Evolutionary conservation across 2,888 invertebrate species (phyloP).

Genomic region (Leucoma salicis): DNA sequence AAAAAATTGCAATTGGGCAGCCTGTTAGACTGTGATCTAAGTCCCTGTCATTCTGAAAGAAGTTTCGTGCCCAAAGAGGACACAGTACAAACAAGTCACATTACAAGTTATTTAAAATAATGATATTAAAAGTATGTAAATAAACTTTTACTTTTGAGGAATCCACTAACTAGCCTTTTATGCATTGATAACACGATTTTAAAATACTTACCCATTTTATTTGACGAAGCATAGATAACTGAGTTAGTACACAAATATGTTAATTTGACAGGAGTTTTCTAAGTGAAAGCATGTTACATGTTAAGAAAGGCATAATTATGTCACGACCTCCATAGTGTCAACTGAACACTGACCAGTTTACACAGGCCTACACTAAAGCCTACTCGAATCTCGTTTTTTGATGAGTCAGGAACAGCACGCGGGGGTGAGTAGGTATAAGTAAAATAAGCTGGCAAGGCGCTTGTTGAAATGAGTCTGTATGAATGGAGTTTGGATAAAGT

Average conservation of each 20-base stretch:
- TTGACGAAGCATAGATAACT: slow-evolving; percentile 17
- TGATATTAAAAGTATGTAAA: too few relatives aligned
- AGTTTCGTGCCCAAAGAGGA: too few relatives aligned
- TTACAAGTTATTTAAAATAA: too few relatives aligned
- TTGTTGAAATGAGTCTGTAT: slow-evolving; percentile 34
- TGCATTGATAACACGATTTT: not conserved
- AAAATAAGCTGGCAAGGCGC: slow-evolving; percentile 20
- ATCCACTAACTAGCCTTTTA: not conserved
- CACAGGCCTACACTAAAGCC: slow-evolving; percentile 17
- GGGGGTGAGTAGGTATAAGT: slow-evolving; percentile 14
- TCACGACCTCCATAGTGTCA: slow-evolving; percentile 34
- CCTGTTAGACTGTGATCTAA: too few relatives aligned
- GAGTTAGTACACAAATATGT: slow-evolving; percentile 22
- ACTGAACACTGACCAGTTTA: slow-evolving; percentile 24
- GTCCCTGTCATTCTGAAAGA: too few relatives aligned
- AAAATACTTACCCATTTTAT: slow-evolving; percentile 12
- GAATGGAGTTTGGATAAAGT: slow-evolving; percentile 25
- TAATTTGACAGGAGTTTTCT: slow-evolving; percentile 31
- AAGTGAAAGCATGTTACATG: slow-evolving; percentile 39
- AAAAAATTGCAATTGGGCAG: too few relatives aligned
- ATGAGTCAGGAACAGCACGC: slow-evolving; percentile 9
- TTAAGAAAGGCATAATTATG: slow-evolving; percentile 33
- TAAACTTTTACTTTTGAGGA: too few relatives aligned
- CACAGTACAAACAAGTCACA: too few relatives aligned
- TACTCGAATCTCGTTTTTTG: slow-evolving; percentile 11